Evolutionary conservation across 2,888 invertebrate species (phyloP), one percentile per base, ranked within the genome.

Genomic region (Trichogramma evanescens): DNA sequence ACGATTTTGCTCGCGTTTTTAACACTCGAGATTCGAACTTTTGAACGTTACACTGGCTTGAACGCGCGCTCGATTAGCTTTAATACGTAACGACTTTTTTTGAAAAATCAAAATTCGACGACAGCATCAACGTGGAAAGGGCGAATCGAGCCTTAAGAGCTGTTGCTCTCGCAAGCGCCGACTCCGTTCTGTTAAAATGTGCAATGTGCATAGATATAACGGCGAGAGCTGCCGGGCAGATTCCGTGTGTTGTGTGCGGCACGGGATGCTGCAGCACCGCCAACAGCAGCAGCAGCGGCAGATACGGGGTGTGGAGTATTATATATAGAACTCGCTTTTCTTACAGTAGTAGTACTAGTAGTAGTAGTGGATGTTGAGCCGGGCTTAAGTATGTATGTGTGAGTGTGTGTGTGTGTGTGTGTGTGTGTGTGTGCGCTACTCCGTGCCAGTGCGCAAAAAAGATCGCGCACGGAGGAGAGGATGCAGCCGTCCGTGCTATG

Each of bases 381-480:
- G 26, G 26, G 26, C 26, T 26, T 1, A 26, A 26, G 26, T 26
- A 26, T 3, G 26, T 26, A 26, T 26, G 26, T 26, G 26, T 26
- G 26, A 1, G 26, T 2, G 26, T 2, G 26, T 26, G 26, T 26
- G 26, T 2, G 26, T 26, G 26, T 26, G n/a, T n/a, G n/a, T n/a
- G n/a, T n/a, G n/a, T n/a, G n/a, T n/a, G n/a, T n/a, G n/a, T n/a
- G n/a, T n/a, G 13, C 13, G 26, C 26, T 26, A 26, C 26, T 26
- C 26, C 26, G 26, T 26, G 26, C 26, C 26, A 26, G 26, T 50
- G 53, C 50, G 61, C 51, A 55, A 59, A 63, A 57, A 58, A 53
- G 52, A 51, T 42, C 51, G 52, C 43, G 61, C 61, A 57, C 43
- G 55, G 61, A 61, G 58, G 53, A 61, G 54, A 58, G 61, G 58